phyloP scores from a whole-genome alignment of 2,113 vertebrate species.

The Chloebia gouldiae region DNA sequence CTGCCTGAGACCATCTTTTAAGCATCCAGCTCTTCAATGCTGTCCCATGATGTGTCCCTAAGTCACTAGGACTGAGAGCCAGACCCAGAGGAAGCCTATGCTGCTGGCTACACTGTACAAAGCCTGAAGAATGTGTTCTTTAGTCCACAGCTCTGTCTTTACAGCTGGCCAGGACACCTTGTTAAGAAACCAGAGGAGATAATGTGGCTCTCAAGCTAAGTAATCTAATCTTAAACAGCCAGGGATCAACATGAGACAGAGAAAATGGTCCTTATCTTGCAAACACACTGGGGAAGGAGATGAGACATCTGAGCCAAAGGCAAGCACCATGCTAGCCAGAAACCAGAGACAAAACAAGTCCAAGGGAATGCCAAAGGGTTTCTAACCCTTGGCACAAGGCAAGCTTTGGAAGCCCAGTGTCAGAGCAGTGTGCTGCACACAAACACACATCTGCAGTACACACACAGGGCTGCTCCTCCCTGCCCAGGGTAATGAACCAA shows the following conservation, averaged over 20 bases:
- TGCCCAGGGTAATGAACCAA: background rate
- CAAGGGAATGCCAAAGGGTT: background rate
- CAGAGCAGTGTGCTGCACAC: background rate
- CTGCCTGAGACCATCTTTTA: background rate
- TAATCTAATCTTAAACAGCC: background rate
- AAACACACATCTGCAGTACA: background rate
- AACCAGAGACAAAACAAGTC: background rate
- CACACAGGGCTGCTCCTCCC: background rate
- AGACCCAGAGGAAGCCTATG: background rate
- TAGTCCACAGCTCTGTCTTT: background rate
- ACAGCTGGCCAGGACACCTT: background rate
- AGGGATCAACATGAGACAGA: background rate
- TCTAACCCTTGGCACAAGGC: background rate
- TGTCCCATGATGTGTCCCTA: background rate
- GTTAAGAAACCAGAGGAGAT: background rate
- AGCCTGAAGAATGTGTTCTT: background rate
- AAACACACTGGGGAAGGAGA: background rate
- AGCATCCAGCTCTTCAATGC: background rate
- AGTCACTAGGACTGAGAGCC: background rate
- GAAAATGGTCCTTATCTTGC: background rate
- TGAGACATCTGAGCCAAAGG: background rate
- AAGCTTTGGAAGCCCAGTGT: background rate
- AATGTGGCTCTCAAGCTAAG: background rate
- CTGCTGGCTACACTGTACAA: background rate
- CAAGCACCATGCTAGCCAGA: background rate